Base-by-base conservation (phyloP, 1,140 invertebrate species). In the Lanistes nyassanus region DNA sequence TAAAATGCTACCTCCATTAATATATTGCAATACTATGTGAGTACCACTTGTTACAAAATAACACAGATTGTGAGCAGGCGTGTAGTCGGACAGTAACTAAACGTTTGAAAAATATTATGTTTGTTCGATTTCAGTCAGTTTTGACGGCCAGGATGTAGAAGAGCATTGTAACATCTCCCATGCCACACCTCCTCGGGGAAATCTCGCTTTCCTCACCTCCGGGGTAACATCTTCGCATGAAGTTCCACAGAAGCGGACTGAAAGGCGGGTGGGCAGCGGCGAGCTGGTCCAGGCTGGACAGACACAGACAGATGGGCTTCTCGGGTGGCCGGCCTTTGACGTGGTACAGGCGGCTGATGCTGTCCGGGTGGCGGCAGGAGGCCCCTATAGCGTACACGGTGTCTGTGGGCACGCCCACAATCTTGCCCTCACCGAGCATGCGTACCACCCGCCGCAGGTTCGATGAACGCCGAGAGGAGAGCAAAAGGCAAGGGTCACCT, bases 241-340 rank as follows among this genome's bases (percentile, higher is more conserved):
- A 85, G 37, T 76, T 76, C 82, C 81, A 83, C 1, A 85, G 73
- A 13, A 85, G 75, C 16, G 56, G 70, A 74, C 81, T 82, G 60
- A 80, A 83, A 23, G 77, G 74, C 5, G 83, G 83, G 36, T 81
- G 78, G 26, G 81, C 82, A 5, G 51, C 76, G 16, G 56, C 78
- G 47, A 85, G 74, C 65, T 85, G 83, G 23, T 83, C 79, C 7
- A 85, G 78, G 47, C 80, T 80, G 19, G 82, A 80, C 31, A 85
- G 79, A 70, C 83, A 85, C 4, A 83, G 71, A 53, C 83, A 85
- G 56, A 85, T 83, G 6, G 83, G 83, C 66, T 85, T 85, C 77
- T 85, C 82, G 31, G 80, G 75, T 11, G 83, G 83, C 34, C 83
- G 79, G 6, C 80, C 83, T 77, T 81, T 81, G 3, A 79, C 75